Evolutionary conservation across 2,888 invertebrate species (phyloP).

Genomic region (Hydrotaea diabolus): DNA sequence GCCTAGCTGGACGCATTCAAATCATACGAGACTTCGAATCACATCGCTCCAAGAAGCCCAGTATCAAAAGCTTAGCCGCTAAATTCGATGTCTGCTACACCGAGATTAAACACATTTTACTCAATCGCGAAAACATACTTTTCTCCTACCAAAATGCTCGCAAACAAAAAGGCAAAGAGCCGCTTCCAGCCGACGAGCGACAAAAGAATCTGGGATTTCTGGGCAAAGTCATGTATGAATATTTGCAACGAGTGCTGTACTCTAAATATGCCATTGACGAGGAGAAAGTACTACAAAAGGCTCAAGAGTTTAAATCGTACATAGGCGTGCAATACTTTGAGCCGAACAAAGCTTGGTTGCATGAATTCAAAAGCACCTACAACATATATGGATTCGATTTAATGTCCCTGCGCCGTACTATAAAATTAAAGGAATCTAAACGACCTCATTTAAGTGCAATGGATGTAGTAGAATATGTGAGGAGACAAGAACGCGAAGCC

Average conservation of each 20-base stretch:
- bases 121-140: conserved; percentile 69
- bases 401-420: conserved; percentile 48
- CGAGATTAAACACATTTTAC: conserved; percentile 72
- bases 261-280: conserved; percentile 54
- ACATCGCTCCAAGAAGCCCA: conserved; percentile 65
- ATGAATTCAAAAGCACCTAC: conserved; percentile 70
- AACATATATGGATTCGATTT: conserved; percentile 66
- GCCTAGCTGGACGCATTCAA: conserved; percentile 69
- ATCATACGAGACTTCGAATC: conserved; percentile 72
- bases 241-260: conserved; percentile 68
- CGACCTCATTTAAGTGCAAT: conserved; percentile 68
- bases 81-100: conserved; percentile 72
- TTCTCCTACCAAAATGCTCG: neutral
- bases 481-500: conserved; percentile 45
- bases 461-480: conserved; percentile 69
- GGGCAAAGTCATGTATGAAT: conserved; percentile 70
- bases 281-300: conserved; percentile 63
- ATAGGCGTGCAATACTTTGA: conserved; percentile 73
- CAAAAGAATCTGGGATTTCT: neutral
- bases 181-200: neutral
- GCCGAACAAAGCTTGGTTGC: conserved; percentile 71
- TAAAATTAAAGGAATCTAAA: conserved; percentile 59
- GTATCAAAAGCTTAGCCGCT: conserved; percentile 70
- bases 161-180: neutral
- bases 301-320: conserved; percentile 71